phyloP scores from a whole-genome alignment of 2,113 vertebrate genomes.

The Cyphomyrus discorhynchus region DNA sequence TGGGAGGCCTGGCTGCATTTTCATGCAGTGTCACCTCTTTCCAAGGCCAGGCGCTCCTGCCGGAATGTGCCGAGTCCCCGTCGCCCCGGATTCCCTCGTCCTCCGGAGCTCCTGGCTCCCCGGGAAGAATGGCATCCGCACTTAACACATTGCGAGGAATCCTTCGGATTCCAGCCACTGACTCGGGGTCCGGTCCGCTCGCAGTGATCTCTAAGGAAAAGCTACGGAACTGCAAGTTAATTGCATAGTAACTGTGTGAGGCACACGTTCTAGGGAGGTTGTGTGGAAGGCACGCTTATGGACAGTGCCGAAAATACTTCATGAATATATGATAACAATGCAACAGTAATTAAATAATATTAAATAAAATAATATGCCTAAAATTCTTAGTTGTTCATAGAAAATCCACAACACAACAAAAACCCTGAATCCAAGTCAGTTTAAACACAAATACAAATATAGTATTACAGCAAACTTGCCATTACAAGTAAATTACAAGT shows the following conservation, averaged over 20 bases:
- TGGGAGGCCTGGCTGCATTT: conserved; percentile 14
- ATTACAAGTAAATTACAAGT: not conserved
- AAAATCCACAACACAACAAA: not conserved
- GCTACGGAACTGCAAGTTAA: not conserved
- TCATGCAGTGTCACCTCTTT: conserved; percentile 33
- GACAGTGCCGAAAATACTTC: not conserved
- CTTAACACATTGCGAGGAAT: conserved; percentile 33
- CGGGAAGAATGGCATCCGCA: conserved; percentile 20
- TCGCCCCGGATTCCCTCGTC: conserved; percentile 22
- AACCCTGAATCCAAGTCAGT: not conserved
- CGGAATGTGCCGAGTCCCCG: conserved; percentile 26
- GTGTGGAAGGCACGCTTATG: not conserved
- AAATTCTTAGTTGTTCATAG: not conserved
- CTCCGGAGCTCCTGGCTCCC: conserved; percentile 22
- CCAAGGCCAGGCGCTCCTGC: conserved; percentile 33
- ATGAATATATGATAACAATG: not conserved
- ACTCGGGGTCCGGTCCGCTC: not conserved
- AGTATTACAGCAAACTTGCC: not conserved
- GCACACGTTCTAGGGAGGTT: not conserved
- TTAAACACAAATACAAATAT: not conserved
- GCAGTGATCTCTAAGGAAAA: not conserved
- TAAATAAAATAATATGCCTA: not conserved
- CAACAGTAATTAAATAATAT: not conserved
- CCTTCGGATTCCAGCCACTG: conserved; percentile 16
- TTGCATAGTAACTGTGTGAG: conserved; percentile 12